Conservation (phyloP, 2,797 vertebrate species). For the Mallotus villosus region DNA sequence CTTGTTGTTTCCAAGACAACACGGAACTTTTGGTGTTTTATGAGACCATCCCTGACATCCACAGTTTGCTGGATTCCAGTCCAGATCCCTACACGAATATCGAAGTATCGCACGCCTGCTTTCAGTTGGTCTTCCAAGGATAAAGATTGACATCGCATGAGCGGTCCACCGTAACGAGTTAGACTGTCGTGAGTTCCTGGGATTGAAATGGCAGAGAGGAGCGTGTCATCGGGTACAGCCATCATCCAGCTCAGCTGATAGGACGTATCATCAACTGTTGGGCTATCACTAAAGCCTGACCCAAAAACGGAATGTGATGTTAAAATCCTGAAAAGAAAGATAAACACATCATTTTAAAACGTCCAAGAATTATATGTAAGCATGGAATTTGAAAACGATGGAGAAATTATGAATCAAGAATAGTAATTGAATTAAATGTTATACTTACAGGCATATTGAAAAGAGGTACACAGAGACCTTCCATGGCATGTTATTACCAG, state of each 20-base stretch:
- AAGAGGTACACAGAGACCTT: conserved; percentile 32
- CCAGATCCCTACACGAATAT: conserved; percentile 45
- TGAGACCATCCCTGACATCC: conserved; percentile 32
- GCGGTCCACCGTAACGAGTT: conserved; percentile 33
- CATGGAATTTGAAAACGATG: background rate
- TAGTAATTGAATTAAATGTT: conserved; percentile 1
- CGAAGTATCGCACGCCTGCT: conserved; percentile 58
- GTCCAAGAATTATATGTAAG: background rate
- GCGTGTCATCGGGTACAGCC: conserved; percentile 40
- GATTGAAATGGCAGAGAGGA: conserved; percentile 57
- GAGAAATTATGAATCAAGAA: background rate
- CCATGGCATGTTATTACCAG: conserved; percentile 43
- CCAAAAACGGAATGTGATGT: conserved; percentile 22
- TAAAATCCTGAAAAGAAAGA: conserved; percentile 33
- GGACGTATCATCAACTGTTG: background rate
- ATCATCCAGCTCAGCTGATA: conserved; percentile 58
- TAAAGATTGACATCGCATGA: conserved; percentile 51
- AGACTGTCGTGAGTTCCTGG: conserved; percentile 62
- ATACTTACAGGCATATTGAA: conserved; percentile 60
- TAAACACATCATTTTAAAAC: too few species aligned
- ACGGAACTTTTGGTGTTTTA: conserved; percentile 24
- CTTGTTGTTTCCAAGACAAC: conserved; percentile 38
- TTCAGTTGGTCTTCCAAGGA: conserved; percentile 52
- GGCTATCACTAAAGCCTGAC: conserved; percentile 40
- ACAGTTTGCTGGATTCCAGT: background rate